Base-by-base conservation (phyloP, 2,888 invertebrate species). In the Sclerodermus sp. region DNA sequence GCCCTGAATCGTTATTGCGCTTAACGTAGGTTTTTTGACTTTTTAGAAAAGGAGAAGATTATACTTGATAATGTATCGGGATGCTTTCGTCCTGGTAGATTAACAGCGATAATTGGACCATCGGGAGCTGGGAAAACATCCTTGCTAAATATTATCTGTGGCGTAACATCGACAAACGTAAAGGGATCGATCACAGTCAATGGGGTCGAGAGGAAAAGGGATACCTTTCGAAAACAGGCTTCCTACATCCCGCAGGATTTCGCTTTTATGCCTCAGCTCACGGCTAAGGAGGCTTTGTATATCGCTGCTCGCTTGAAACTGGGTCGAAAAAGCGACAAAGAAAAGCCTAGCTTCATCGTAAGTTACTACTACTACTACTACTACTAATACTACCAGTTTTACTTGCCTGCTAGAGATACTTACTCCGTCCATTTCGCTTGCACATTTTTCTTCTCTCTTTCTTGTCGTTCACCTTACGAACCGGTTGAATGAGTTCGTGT, bases 41-140 rank as follows among this genome's bases (percentile, higher is more conserved):
- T 39, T 34, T 12, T 49, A 74, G 75, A 40, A 1, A 67, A 65
- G 42, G 51, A 60, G 39, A 73, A 76, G 58, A 49, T 68, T 6
- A 85, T 88, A 44, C 74, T 88, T 9, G 77, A 80, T 23, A 80
- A 81, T 15, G 81, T 84, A 0, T 82, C 81, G 5, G 88, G 88
- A 0, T 80, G 82, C 16, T 83, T 88, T 46, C 76, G 82, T 13
- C 82, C 87, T 0, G 85, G 85, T 0, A 81, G 84, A 2, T 75
- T 88, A 10, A 85, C 87, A 0, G 87, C 84, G 38, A 84, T 88
- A 29, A 71, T 88, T 1, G 88, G 88, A 0, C 87, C 87, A 5
- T 88, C 89, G 0, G 89, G 89, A 0, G 87, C 89, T 0, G 89
- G 92, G 9, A 92, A 92, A 70, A 87, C 90, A 0, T 85, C 90